A percentile compares a stretch with the other conserved stretches of the same genome.
phyloP scores from a whole-genome alignment of 1,140 invertebrate genomes.

The Brachionus asplanchnoidis region DNA sequence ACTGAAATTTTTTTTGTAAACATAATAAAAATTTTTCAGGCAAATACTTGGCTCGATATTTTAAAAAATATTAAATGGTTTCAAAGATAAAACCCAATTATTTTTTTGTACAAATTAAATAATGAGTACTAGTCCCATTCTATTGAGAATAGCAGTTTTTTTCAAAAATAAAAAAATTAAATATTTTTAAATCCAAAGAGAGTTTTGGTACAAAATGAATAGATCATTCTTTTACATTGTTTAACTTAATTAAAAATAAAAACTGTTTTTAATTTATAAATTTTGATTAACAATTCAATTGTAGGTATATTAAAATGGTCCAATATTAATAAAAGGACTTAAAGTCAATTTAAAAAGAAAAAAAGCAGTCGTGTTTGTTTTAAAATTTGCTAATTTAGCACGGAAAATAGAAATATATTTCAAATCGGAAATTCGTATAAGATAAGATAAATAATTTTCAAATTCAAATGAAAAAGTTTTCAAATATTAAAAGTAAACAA shows the following conservation, averaged over 20 bases:
- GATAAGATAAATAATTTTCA: constrained; percentile 5
- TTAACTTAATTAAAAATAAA: not conserved
- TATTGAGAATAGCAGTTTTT: not conserved
- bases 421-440: constrained; percentile 9
- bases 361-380: constrained; percentile 6
- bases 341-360: not conserved
- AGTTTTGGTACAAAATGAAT: not conserved
- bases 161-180: not conserved
- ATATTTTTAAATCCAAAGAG: not conserved
- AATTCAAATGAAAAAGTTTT: not conserved
- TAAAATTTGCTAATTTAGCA: not conserved
- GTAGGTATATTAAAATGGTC: not conserved
- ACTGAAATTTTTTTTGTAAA: not conserved
- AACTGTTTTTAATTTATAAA: not conserved
- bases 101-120: not conserved
- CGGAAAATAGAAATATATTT: not conserved
- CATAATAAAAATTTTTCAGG: not conserved
- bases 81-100: not conserved
- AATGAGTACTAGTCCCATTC: not conserved
- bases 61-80: not conserved
- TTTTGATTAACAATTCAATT: not conserved
- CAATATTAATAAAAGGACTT: not conserved
- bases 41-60: not conserved
- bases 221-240: not conserved
- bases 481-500: constrained; percentile 25